These are phyloP conservation scores for Falco naumanni DNA, from an alignment of 2,797 vertebrate species.

Conservation along the genomic window DNA sequence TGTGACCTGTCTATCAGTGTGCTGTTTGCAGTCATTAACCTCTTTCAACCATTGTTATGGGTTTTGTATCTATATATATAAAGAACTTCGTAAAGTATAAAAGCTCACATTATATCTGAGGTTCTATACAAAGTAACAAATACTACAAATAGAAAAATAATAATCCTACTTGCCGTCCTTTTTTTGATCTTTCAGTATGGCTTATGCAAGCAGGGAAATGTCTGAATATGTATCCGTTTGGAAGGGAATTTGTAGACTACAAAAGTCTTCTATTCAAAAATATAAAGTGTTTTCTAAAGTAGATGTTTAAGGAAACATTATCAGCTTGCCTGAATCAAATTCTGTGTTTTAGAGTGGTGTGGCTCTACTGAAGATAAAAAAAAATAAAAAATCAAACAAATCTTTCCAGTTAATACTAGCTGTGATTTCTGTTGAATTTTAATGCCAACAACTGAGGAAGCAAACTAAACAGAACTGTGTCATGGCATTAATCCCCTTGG, in stretches of 20 bases:
- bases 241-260: not conserved
- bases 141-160: not conserved
- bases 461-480: not conserved
- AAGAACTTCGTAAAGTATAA: not conserved
- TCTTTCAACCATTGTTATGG: not conserved
- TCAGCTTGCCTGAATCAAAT: not conserved
- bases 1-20: not conserved
- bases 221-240: not conserved
- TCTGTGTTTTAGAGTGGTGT: not conserved
- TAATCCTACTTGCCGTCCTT: not conserved
- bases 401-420: not conserved
- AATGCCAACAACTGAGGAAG: not conserved
- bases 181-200: not conserved
- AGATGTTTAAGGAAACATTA: not conserved
- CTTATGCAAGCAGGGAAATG: not conserved
- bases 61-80: not conserved
- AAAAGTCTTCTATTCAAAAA: constrained; percentile 25
- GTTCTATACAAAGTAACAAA: not conserved
- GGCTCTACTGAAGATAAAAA: not conserved
- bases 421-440: constrained; percentile 7
- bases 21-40: not conserved
- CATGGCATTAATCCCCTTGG: not conserved
- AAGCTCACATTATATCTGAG: not conserved
- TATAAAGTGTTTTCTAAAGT: not conserved
- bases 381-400: not conserved